Base-by-base conservation (phyloP, 2,113 vertebrate species). In the Shinisaurus crocodilurus region DNA sequence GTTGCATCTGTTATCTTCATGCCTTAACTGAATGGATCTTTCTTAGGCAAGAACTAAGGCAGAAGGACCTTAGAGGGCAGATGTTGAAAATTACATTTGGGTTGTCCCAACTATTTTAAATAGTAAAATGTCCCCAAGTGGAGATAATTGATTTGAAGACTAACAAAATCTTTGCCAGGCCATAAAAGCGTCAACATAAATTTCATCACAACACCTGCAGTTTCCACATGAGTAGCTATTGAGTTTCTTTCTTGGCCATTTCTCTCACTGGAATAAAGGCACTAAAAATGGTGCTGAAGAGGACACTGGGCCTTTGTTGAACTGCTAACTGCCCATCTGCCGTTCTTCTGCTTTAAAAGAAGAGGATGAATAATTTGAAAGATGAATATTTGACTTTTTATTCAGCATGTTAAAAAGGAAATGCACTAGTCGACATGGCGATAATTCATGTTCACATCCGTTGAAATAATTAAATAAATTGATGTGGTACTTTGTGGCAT, bases 251-350 rank as follows among this genome's bases (percentile, higher is more conserved):
- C 85, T 79, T 76, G 48, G 34, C 69, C 74, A 20, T 81, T 74
- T 87, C 72, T 86, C 85, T 88, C 65, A 23, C 23, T 43, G 43
- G 86, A 89, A 85, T 74, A 91, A 87, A 82, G 57, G 50, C 40
- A 83, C 48, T 1, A 0, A 80, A n/a, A 92, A 87, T 85, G 34
- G 70, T 2, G 0, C n/a, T 43, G 25, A 50, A 82, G n/a, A n/a
- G 77, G 88, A 80, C 76, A 37, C 67, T 86, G 85, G 67, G 86
- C 83, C 74, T 95, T 95, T 94, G 75, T 88, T 60, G 88, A 87
- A 91, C 85, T 89, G 88, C 90, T 85, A 25, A 1, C 63, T 92
- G 82, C 85, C 93, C 95, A 94, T 95, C 94, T 96, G 92, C 88
- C 90, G 80, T 87, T 91, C 72, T 91, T 88, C 86, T 89, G 80